Evolutionary conservation across 1,140 invertebrate species (phyloP), one percentile per base, ranked within the genome.

Genomic region (Papilio xuthus): DNA sequence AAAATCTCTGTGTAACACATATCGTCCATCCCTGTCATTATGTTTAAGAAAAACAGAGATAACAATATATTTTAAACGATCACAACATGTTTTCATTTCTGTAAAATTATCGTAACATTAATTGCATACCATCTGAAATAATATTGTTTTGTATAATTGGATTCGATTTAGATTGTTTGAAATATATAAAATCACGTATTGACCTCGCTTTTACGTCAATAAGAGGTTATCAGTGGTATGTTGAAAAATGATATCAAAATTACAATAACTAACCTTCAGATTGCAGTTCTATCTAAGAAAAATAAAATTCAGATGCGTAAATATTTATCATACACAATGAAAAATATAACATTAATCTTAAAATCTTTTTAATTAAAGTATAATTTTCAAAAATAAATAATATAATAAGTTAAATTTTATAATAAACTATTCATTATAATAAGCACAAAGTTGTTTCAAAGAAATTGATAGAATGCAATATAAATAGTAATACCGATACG

Each of bases 171-270:
- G 20, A 71, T 44, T 71, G 20, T 79, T 77, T 79, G 77, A 56
- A 72, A 74, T 7, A 78, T 13, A 78, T 80, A 78, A 73, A 53
- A 60, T 37, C 60, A 74, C 80, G 32, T 78, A 78, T 76, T 86
- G 84, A 88, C 84, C 87, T 78, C 77, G 56, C 80, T 76, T 69
- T 83, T 85, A 80, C 87, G 87, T 88, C 86, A 88, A 83, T 79
- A 56, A 77, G 67, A 84, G 84, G 83, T 81, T 88, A 87, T 87
- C 83, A 78, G n/a, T 71, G n/a, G 2, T 60, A 60, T 73, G 71
- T 44, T 73, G 71, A 73, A 23, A 73, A 73, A 73, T 28, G 28
- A 73, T 73, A 20, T 67, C 26, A 67, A 28, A 67, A 28, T 67
- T 67, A 67, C 26, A 67, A 67, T 67, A 60, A 60, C 56, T 60